Conservation (phyloP, 30 jellyfish, hydroid and myxozoan genomes). For the Aurelia aurita region DNA sequence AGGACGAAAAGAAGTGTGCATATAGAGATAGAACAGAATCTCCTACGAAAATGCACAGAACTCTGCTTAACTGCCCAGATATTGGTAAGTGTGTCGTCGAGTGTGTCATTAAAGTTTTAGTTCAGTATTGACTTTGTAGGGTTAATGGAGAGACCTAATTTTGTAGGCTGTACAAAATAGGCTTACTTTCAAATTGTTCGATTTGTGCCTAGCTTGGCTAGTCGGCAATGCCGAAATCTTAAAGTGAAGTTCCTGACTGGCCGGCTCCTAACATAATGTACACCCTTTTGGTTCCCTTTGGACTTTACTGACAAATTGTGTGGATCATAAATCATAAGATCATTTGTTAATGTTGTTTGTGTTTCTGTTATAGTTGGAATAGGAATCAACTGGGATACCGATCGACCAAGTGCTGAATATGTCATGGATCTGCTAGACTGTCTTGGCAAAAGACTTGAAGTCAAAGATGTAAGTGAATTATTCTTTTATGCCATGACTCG, state of each 20-base stretch:
- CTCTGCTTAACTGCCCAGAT: slow-evolving; percentile 87
- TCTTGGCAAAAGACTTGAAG: slow-evolving; percentile 66
- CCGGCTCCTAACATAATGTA: too few relatives aligned
- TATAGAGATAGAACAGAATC: slow-evolving; percentile 36
- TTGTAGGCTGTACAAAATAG: too few relatives aligned
- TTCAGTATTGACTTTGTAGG: too few relatives aligned
- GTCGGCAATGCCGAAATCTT: too few relatives aligned
- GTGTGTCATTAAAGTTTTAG: too few relatives aligned
- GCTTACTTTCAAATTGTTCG: too few relatives aligned
- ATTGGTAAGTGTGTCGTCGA: slow-evolving; percentile 90
- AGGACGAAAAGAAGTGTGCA: slow-evolving; percentile 83
- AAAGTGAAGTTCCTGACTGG: too few relatives aligned
- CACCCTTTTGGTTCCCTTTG: too few relatives aligned
- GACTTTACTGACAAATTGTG: background rate
- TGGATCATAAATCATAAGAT: too few relatives aligned
- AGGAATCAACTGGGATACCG: slow-evolving; percentile 97
- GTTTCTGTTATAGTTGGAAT: slow-evolving; percentile 61
- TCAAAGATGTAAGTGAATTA: slow-evolving; percentile 62
- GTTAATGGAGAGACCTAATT: too few relatives aligned
- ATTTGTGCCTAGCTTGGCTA: too few relatives aligned
- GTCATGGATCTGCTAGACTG: slow-evolving; percentile 85
- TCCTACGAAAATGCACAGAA: slow-evolving; percentile 76
- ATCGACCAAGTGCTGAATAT: slow-evolving; percentile 79
- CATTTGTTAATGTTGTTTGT: background rate
- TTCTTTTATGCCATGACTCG: background rate